Conservation (phyloP, 2,797 vertebrate species). For the Australoheros facetus region DNA sequence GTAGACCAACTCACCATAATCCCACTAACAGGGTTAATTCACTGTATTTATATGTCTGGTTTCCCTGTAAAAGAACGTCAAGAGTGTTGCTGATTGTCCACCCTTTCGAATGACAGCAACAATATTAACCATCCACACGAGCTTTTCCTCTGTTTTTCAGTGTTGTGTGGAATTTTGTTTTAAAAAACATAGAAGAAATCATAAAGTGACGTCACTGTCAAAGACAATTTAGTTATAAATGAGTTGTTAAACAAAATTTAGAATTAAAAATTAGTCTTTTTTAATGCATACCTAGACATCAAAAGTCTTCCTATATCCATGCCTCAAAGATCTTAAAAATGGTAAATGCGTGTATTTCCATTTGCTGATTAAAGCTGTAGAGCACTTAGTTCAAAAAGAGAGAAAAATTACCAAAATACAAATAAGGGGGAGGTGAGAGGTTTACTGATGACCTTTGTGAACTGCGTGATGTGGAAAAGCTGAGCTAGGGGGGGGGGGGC, state of each 20-base stretch:
- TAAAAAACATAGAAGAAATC: no score
- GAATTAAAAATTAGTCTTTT: neutral
- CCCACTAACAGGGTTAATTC: slow-evolving; percentile 30
- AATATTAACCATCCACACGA: neutral
- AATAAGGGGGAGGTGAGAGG: slow-evolving; percentile 6
- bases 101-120: neutral
- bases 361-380: neutral
- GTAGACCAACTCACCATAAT: slow-evolving; percentile 24
- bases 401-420: neutral
- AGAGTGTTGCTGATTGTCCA: neutral
- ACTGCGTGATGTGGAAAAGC: slow-evolving; percentile 41
- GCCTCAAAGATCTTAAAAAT: neutral
- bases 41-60: slow-evolving; percentile 26
- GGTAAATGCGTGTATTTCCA: neutral
- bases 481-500: slow-evolving; percentile 19
- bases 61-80: slow-evolving; percentile 8
- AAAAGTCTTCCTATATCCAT: no score
- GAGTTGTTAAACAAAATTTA: neutral
- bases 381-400: neutral
- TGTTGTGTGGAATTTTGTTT: no score
- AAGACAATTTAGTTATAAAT: no score
- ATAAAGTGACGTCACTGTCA: no score
- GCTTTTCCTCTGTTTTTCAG: neutral
- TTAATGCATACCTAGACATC: no score
- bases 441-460: slow-evolving; percentile 54